Conservation (phyloP, 1,140 invertebrate species). For the Psix sp. region DNA sequence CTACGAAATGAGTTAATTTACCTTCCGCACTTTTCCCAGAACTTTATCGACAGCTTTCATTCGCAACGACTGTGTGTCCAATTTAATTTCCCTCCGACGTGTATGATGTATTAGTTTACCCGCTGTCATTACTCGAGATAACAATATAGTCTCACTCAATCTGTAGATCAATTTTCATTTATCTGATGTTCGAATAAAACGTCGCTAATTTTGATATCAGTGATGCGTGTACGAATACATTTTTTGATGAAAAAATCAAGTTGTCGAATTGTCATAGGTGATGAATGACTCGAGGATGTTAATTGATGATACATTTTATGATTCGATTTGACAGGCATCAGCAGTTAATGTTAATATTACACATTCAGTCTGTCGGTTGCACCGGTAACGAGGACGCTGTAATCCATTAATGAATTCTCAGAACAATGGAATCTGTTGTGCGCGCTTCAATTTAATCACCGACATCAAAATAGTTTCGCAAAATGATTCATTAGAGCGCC, state of each 20-base stretch:
- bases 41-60: conserved; percentile 37
- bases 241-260: not conserved
- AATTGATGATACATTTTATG: conserved; percentile 29
- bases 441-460: conserved; percentile 16
- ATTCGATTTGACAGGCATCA: conserved; percentile 25
- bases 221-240: not conserved
- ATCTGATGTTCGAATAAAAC: no score
- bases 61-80: not conserved
- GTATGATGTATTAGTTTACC: no score
- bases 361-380: conserved; percentile 18
- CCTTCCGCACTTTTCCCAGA: conserved; percentile 28
- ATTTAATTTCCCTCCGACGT: conserved; percentile 11
- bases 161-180: no score
- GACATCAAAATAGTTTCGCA: conserved; percentile 11
- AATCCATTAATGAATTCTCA: conserved; percentile 51
- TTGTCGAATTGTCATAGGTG: conserved; percentile 16
- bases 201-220: not conserved
- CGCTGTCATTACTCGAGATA: no score
- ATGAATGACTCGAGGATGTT: conserved; percentile 20
- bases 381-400: conserved; percentile 21
- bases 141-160: no score
- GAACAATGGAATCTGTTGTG: conserved; percentile 45
- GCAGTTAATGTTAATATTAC: conserved; percentile 45
- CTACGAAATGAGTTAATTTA: conserved; percentile 51
- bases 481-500: conserved; percentile 13